These are phyloP conservation scores for Clarias gariepinus DNA, from an alignment of 2,113 vertebrate species.

Conservation along the genomic window DNA sequence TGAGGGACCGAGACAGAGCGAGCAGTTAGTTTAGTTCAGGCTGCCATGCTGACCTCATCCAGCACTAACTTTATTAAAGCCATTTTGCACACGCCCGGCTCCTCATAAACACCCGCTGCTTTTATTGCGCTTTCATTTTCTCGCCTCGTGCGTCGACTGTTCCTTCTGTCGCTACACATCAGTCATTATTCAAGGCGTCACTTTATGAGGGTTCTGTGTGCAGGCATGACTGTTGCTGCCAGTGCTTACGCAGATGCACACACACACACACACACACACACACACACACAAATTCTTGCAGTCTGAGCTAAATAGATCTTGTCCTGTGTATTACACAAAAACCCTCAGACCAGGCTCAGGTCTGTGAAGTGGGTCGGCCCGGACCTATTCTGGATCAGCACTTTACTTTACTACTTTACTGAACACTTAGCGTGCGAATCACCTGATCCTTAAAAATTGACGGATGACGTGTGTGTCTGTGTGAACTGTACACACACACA, in stretches of 20 bases:
- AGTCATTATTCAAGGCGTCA: neutral
- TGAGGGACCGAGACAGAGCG: conserved; percentile 24
- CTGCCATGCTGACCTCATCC: conserved; percentile 43
- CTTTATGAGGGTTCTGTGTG: conserved; percentile 7
- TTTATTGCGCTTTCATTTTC: conserved; percentile 35
- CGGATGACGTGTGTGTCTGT: no score
- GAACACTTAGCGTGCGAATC: no score
- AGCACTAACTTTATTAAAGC: conserved; percentile 39
- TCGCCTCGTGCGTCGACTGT: neutral
- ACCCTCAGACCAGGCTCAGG: neutral
- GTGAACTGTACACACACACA: no score
- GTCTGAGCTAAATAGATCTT: neutral
- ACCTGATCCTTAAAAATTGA: no score
- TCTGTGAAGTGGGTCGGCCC: neutral
- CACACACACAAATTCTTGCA: neutral
- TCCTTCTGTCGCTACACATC: neutral
- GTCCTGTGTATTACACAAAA: neutral
- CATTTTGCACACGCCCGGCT: conserved; percentile 46
- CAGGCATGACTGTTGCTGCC: neutral
- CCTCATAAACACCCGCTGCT: conserved; percentile 24
- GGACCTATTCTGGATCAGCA: neutral
- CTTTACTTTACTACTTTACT: no score
- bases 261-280: neutral
- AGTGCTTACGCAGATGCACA: neutral
- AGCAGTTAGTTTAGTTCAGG: conserved; percentile 39